A percentile compares a stretch with the other conserved stretches of the same genome.
These are phyloP conservation scores for Pardalotus punctatus DNA, from an alignment of 2,113 vertebrate genomes.

Conservation along the genomic window DNA sequence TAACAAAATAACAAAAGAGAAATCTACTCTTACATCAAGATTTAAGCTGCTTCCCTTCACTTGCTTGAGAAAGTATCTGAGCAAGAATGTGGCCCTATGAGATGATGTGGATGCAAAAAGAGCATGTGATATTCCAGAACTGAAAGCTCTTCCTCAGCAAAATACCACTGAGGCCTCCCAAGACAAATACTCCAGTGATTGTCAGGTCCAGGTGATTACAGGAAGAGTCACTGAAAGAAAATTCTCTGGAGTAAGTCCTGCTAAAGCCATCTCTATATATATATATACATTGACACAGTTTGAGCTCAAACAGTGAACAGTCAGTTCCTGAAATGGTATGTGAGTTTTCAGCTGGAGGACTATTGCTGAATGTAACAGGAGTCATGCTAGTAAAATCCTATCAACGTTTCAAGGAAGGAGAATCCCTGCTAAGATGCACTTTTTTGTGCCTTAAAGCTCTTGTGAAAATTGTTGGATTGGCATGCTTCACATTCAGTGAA, in stretches of 20 bases:
- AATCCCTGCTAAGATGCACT: background rate
- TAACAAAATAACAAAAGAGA: background rate
- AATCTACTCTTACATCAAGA: background rate
- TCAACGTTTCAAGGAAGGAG: background rate
- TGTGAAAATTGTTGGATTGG: constrained; percentile 17
- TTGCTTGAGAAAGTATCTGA: background rate
- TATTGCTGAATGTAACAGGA: background rate
- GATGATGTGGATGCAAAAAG: background rate
- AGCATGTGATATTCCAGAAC: background rate
- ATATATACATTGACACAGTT: background rate
- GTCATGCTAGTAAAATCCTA: constrained; percentile 10
- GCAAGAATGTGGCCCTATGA: background rate
- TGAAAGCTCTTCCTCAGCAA: background rate
- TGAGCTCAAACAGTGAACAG: constrained; percentile 5
- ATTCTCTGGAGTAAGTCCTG: background rate
- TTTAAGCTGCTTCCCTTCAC: background rate
- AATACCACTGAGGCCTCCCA: background rate
- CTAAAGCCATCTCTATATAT: background rate
- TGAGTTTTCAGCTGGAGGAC: background rate
- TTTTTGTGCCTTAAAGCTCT: background rate
- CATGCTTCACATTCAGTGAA: background rate
- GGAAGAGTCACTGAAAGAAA: background rate
- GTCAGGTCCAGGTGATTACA: background rate
- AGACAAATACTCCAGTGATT: background rate
- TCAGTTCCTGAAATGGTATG: background rate